phyloP scores from a whole-genome alignment of 2,888 invertebrate species.

The Acronicta leporina region DNA sequence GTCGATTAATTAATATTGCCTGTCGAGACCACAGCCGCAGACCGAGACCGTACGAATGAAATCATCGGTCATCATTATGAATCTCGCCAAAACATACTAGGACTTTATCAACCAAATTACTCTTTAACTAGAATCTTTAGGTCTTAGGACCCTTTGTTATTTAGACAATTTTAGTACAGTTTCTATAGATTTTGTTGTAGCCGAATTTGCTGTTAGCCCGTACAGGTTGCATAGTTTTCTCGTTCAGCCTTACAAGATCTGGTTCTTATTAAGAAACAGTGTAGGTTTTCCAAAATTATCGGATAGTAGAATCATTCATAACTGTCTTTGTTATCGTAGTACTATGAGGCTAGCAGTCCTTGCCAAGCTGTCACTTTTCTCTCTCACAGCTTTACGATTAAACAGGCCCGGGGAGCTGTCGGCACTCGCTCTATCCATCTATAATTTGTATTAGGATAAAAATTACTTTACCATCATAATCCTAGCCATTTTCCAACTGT shows the following conservation, averaged over 20 bases:
- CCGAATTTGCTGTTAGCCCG: background rate
- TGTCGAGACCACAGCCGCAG: constrained; percentile 57
- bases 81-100: constrained; percentile 62
- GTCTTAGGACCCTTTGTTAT: background rate
- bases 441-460: constrained; percentile 26
- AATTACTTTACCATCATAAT: constrained; percentile 5
- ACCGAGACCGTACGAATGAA: constrained; percentile 63
- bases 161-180: background rate
- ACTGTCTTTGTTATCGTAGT: constrained; percentile 41
- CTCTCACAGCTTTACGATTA: constrained; percentile 42
- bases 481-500: no score
- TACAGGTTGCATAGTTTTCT: background rate
- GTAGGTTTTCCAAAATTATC: constrained; percentile 16
- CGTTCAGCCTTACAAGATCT: no score
- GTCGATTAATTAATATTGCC: constrained; percentile 70
- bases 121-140: constrained; percentile 28
- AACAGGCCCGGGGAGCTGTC: constrained; percentile 24
- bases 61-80: constrained; percentile 67
- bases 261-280: background rate
- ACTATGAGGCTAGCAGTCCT: constrained; percentile 35
- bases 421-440: constrained; percentile 32
- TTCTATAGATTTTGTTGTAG: background rate
- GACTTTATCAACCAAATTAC: constrained; percentile 50
- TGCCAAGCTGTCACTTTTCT: constrained; percentile 53
- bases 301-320: constrained; percentile 42